These are phyloP conservation scores for Podilymbus podiceps DNA, from an alignment of 2,113 vertebrate genomes.

Conservation along the genomic window DNA sequence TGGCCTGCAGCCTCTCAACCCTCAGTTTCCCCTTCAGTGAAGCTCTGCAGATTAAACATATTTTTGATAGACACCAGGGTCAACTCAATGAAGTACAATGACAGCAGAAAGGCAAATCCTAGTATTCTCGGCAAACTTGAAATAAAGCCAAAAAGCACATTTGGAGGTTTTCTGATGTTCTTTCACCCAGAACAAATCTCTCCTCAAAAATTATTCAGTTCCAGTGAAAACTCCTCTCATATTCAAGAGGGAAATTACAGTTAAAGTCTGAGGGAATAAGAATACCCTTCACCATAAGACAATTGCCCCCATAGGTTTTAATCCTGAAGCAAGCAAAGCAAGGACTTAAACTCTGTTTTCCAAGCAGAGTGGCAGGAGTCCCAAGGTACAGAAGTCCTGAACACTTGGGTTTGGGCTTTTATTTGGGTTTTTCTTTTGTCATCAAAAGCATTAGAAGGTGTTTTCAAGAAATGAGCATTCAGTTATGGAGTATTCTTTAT, in stretches of 20 bases:
- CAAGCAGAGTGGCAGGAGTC: background rate
- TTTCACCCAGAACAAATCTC: background rate
- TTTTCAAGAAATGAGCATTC: too few relatives aligned
- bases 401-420: accelerated
- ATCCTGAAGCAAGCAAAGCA: background rate
- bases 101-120: background rate
- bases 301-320: background rate
- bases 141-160: background rate
- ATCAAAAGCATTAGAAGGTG: background rate
- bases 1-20: background rate
- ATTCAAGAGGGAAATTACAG: background rate
- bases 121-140: accelerated
- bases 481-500: too few relatives aligned
- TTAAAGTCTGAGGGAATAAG: background rate
- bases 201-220: background rate
- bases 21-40: background rate
- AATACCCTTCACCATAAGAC: background rate
- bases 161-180: background rate
- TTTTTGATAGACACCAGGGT: background rate
- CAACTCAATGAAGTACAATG: accelerated
- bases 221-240: background rate
- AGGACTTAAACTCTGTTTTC: background rate
- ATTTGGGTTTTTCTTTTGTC: too few relatives aligned
- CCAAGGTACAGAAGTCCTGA: background rate
- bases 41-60: accelerated